phyloP scores from a whole-genome alignment of 2,797 vertebrate species.

The Microchirus variegatus region DNA sequence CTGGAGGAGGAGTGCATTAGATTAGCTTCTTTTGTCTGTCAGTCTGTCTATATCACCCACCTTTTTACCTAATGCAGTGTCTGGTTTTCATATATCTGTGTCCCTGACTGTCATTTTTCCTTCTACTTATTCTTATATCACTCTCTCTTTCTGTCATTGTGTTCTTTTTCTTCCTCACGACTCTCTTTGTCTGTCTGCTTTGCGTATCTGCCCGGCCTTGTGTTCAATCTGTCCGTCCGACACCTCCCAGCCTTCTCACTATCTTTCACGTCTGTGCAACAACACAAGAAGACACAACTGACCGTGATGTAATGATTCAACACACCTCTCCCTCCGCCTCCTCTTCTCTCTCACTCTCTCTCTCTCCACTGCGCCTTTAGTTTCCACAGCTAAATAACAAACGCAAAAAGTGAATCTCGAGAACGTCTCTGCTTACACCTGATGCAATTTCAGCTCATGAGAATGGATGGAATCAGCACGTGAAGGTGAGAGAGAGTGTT shows the following conservation, averaged over 20 bases:
- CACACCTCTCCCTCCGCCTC: slow-evolving; percentile 14
- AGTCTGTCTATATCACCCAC: slow-evolving; percentile 31
- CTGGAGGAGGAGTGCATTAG: slow-evolving; percentile 40
- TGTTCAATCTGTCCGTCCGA: slow-evolving; percentile 40
- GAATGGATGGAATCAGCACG: slow-evolving; percentile 19
- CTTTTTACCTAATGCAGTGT: slow-evolving; percentile 32
- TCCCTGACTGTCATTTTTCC: slow-evolving; percentile 21
- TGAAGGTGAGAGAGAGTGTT: slow-evolving; percentile 17
- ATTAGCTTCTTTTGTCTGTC: slow-evolving; percentile 50
- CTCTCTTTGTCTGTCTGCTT: slow-evolving; percentile 41
- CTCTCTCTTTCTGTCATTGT: slow-evolving; percentile 1
- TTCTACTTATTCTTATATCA: slow-evolving; percentile 11
- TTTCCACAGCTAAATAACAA: slow-evolving; percentile 1
- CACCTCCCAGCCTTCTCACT: slow-evolving; percentile 20
- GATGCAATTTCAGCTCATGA: slow-evolving; percentile 33
- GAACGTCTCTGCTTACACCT: slow-evolving; percentile 19
- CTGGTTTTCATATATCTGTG: slow-evolving; percentile 29
- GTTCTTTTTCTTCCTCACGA: slow-evolving; percentile 16
- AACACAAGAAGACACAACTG: slow-evolving; percentile 43
- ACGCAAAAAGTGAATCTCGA: slow-evolving; percentile 4
- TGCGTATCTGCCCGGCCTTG: slow-evolving; percentile 41
- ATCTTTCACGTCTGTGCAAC: slow-evolving; percentile 49
- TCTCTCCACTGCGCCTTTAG: neutral
- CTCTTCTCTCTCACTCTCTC: neutral
- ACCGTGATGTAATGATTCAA: slow-evolving; percentile 52